Conservation (phyloP, 2,113 vertebrate species). For the Ammodytes marinus region DNA sequence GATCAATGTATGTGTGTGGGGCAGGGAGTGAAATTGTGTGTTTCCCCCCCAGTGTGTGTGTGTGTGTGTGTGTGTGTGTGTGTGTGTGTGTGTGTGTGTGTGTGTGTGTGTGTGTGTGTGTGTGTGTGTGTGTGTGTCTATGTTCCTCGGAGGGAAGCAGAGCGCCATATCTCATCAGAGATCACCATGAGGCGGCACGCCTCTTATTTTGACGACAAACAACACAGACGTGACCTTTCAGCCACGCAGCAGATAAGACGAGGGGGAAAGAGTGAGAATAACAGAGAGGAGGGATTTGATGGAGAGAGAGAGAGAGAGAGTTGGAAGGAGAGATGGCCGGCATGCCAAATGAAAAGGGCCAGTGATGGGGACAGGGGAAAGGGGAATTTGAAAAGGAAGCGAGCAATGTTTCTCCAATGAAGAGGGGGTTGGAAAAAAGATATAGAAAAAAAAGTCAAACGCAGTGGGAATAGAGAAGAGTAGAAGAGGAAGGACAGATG, state of each 20-base stretch:
- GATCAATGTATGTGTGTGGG: constrained; percentile 47
- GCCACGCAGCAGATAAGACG: constrained; percentile 74
- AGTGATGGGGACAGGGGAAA: constrained; percentile 54
- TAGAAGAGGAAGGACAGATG: constrained; percentile 5
- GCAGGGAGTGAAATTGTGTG: constrained; percentile 20
- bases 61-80: constrained; percentile 24
- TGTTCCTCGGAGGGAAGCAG: constrained; percentile 27
- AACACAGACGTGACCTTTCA: constrained; percentile 86
- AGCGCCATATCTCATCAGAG: constrained; percentile 77
- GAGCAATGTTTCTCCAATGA: constrained; percentile 34
- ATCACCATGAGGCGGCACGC: constrained; percentile 71
- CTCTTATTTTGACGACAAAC: constrained; percentile 86
- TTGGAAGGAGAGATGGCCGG: constrained; percentile 23
- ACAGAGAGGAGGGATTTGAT: constrained; percentile 17
- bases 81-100: constrained; percentile 5
- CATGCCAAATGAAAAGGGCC: constrained; percentile 47
- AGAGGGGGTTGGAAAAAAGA: constrained; percentile 22
- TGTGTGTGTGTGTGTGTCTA: constrained; percentile 7
- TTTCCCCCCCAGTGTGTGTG: not conserved
- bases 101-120: constrained; percentile 7
- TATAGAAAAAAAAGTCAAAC: not conserved
- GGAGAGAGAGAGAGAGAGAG: constrained; percentile 3
- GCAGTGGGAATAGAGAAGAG: constrained; percentile 23
- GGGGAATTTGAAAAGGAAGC: constrained; percentile 56
- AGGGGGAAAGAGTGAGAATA: constrained; percentile 59